A percentile compares a stretch with the other conserved stretches of the same genome.
Conservation (phyloP, 1,140 invertebrate genomes). For the Pectinophora gossypiella region DNA sequence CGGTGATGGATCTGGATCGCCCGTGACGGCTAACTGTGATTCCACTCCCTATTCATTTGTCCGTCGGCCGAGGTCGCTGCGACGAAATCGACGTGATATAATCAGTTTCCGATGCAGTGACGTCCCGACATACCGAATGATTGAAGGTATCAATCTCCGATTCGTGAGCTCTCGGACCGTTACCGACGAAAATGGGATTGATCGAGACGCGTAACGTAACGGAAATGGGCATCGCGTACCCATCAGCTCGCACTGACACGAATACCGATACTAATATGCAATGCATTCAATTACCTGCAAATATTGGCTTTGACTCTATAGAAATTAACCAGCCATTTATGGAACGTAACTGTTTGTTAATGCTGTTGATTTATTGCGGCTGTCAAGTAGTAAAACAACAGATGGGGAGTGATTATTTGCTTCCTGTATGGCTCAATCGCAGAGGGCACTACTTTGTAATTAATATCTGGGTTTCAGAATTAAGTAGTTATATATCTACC, state of each 20-base stretch:
- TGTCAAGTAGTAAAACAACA: constrained; percentile 5
- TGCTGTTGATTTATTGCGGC: constrained; percentile 20
- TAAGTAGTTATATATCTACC: too few species aligned
- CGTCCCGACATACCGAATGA: constrained; percentile 59
- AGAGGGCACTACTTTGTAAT: background rate
- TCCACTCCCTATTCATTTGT: constrained; percentile 41
- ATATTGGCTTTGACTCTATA: constrained; percentile 42
- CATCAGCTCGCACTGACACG: constrained; percentile 58
- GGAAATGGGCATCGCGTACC: constrained; percentile 63
- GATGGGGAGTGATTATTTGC: background rate
- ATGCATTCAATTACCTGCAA: constrained; percentile 59
- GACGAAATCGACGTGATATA: constrained; percentile 68
- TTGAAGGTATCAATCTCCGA: constrained; percentile 68
- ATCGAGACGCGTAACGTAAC: constrained; percentile 61
- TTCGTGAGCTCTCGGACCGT: constrained; percentile 62
- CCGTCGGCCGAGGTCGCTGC: constrained; percentile 13
- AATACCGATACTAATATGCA: constrained; percentile 61
- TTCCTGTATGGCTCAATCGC: constrained; percentile 3
- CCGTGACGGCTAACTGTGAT: constrained; percentile 50
- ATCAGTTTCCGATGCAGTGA: constrained; percentile 58
- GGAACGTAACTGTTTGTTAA: constrained; percentile 24
- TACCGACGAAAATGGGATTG: constrained; percentile 68
- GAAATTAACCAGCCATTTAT: constrained; percentile 45
- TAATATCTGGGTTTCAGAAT: too few species aligned
- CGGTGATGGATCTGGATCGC: constrained; percentile 43